Evolutionary conservation across 2,113 vertebrate species (phyloP).

Genomic region (Machaerirhynchus nigripectus): DNA sequence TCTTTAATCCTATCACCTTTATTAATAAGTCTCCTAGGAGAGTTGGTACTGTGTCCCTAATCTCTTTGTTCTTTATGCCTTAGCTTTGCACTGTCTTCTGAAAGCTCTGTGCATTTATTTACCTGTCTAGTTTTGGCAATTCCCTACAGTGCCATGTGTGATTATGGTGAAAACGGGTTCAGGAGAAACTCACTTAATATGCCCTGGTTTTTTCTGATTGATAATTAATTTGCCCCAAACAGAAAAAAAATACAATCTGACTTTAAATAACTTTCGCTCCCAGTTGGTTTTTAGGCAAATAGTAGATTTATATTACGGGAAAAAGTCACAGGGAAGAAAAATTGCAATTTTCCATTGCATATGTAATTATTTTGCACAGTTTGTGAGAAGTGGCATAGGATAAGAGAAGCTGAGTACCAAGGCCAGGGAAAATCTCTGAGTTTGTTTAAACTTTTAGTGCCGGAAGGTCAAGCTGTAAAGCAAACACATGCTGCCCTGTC

Average conservation of each 20-base stretch:
- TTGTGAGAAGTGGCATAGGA: not conserved
- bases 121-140: not conserved
- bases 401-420: not conserved
- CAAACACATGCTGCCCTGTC: not conserved
- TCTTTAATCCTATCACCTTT: not conserved
- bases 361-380: not conserved
- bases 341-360: not conserved
- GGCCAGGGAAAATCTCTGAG: not conserved
- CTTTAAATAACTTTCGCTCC: not conserved
- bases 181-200: not conserved
- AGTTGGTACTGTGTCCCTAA: not conserved
- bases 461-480: not conserved
- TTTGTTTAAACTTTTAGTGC: not conserved
- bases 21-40: not conserved
- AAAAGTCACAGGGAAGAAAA: not conserved
- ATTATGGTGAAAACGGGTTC: not conserved
- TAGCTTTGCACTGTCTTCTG: not conserved
- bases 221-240: not conserved
- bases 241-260: not conserved
- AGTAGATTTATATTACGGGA: not conserved
- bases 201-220: not conserved
- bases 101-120: not conserved
- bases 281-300: not conserved
- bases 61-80: not conserved
- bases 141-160: not conserved